Conservation (phyloP, 2,113 vertebrate genomes). For the Pionites leucogaster region DNA sequence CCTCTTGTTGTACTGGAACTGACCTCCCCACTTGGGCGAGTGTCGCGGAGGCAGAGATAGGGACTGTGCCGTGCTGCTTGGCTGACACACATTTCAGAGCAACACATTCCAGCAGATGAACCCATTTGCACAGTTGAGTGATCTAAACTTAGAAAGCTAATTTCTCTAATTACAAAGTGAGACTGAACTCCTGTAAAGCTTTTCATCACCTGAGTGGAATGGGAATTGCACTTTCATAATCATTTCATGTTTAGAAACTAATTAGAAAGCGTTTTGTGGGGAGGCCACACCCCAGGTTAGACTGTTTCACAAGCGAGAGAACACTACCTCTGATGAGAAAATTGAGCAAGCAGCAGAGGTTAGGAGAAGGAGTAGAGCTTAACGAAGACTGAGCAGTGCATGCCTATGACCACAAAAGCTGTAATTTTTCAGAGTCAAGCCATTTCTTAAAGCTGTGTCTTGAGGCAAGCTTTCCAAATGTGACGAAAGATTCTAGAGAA, state of each 20-base stretch:
- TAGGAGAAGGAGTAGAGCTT: neutral
- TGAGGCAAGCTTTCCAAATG: neutral
- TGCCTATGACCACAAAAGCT: neutral
- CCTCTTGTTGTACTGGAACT: slow-evolving; percentile 17
- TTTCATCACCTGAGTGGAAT: slow-evolving; percentile 69
- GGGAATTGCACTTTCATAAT: slow-evolving; percentile 62
- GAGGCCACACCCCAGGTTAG: slow-evolving; percentile 13
- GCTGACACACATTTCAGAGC: slow-evolving; percentile 46
- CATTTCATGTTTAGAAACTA: slow-evolving; percentile 60
- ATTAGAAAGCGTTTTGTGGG: slow-evolving; percentile 35
- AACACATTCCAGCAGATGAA: slow-evolving; percentile 58
- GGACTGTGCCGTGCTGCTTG: slow-evolving; percentile 7
- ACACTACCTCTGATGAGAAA: neutral
- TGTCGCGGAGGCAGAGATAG: slow-evolving; percentile 45
- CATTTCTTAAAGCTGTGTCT: neutral
- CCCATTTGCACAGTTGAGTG: slow-evolving; percentile 68
- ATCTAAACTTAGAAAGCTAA: slow-evolving; percentile 76
- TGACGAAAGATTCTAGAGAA: neutral
- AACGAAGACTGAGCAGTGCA: neutral
- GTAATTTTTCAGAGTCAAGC: neutral
- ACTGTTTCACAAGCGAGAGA: slow-evolving; percentile 42
- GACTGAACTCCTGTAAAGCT: slow-evolving; percentile 69
- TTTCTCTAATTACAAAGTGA: slow-evolving; percentile 77
- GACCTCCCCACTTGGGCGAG: slow-evolving; percentile 41
- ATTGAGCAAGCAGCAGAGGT: slow-evolving; percentile 1